Base-by-base conservation (phyloP, 2,113 vertebrate species). In the Thryonomys swinderianus region DNA sequence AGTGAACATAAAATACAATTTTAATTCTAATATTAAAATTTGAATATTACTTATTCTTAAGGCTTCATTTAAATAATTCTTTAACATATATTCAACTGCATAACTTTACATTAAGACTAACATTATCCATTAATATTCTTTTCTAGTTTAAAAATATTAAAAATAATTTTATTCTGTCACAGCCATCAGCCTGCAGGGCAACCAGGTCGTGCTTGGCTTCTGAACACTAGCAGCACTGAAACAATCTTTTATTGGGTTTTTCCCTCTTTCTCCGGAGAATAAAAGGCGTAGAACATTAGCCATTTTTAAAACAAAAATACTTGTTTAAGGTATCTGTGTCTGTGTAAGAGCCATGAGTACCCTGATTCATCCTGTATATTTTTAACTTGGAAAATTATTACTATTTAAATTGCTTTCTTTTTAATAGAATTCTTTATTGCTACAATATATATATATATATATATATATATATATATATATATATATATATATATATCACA, bases 381-480 rank as follows among this genome's bases (percentile, higher is more conserved):
- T 85, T 95, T 78, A 84, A 78, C 45, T 82, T 3, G 8, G 8
- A 83, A 94, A 93, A 94, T 85, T 57, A 71, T 45, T 67, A 82
- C 78, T 23, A 53, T 17, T 57, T 53, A 13, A 53, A 53, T n/a
- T n/a, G n/a, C n/a, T n/a, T n/a, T n/a, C n/a, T n/a, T n/a, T n/a
- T n/a, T n/a, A n/a, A n/a, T n/a, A n/a, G n/a, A n/a, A n/a, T n/a
- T n/a, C n/a, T n/a, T n/a, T n/a, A n/a, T n/a, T n/a, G n/a, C n/a
- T n/a, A n/a, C n/a, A n/a, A n/a, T n/a, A n/a, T n/a, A n/a, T n/a
- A n/a, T n/a, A n/a, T n/a, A n/a, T n/a, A n/a, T n/a, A n/a, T n/a
- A n/a, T n/a, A n/a, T n/a, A n/a, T n/a, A n/a, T n/a, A n/a, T n/a
- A n/a, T n/a, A n/a, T n/a, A n/a, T n/a, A n/a, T n/a, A n/a, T n/a